Percentiles rank a stretch among this genome's conserved stretches.
Evolutionary conservation across 2,888 invertebrate species (phyloP).

Genomic region (Embidobia sp.): DNA sequence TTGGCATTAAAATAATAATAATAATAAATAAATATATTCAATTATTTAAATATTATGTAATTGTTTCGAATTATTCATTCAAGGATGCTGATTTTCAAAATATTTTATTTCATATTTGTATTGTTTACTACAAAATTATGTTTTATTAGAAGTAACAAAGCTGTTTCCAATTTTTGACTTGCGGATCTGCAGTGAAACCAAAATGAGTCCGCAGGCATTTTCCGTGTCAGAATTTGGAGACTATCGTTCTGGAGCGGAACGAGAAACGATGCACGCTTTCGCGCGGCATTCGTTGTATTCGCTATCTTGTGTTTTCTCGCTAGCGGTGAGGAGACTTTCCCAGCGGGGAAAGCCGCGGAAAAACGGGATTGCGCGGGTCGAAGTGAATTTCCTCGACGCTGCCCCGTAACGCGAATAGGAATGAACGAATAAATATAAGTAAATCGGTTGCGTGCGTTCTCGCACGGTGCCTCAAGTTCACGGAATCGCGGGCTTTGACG

Average conservation of each 20-base stretch:
- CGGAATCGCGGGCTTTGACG: constrained; percentile 64
- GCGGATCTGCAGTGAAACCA: too few relatives aligned
- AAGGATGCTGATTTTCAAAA: too few relatives aligned
- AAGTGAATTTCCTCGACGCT: constrained; percentile 52
- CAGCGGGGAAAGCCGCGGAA: constrained; percentile 60
- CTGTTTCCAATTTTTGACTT: too few relatives aligned
- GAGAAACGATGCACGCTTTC: constrained; percentile 38
- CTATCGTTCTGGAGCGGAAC: constrained; percentile 33
- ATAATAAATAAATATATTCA: too few relatives aligned
- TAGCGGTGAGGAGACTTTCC: constrained; percentile 50
- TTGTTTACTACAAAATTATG: too few relatives aligned
- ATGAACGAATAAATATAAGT: constrained; percentile 65
- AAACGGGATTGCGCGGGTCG: constrained; percentile 53
- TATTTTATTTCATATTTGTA: too few relatives aligned
- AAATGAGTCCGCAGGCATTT: neutral
- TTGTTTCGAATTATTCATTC: too few relatives aligned
- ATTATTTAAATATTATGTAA: too few relatives aligned
- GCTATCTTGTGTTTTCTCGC: constrained; percentile 25
- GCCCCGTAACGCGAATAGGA: constrained; percentile 51
- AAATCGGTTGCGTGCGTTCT: constrained; percentile 63
- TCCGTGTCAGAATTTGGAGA: constrained; percentile 22
- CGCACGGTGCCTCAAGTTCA: constrained; percentile 63
- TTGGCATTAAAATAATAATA: too few relatives aligned
- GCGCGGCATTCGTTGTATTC: constrained; percentile 15
- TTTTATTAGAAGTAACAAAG: too few relatives aligned